Percentiles rank a stretch among this genome's conserved stretches.
phyloP scores from a whole-genome alignment of 1,140 invertebrate genomes.

The Papilio glaucus region DNA sequence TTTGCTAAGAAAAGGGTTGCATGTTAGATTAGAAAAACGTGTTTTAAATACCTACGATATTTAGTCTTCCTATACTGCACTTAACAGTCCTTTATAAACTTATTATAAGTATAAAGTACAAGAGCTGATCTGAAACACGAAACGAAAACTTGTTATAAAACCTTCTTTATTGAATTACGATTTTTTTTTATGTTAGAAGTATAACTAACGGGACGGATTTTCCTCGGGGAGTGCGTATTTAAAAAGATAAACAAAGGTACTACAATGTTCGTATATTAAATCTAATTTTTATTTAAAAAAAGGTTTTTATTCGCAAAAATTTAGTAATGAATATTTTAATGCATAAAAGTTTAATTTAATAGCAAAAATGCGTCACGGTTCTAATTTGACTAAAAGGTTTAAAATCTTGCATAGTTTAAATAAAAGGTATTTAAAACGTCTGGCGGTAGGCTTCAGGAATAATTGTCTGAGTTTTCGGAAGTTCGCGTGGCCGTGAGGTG shows the following conservation, averaged over 20 bases:
- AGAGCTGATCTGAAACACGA: too few relatives aligned
- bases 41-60: too few relatives aligned
- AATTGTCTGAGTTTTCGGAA: constrained; percentile 31
- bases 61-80: too few relatives aligned
- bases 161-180: constrained; percentile 8
- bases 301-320: neutral
- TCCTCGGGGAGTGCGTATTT: neutral
- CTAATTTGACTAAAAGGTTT: constrained; percentile 26
- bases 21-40: neutral
- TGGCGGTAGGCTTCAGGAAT: constrained; percentile 30
- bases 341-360: neutral
- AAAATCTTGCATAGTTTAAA: constrained; percentile 27
- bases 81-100: too few relatives aligned
- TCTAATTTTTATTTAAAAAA: neutral
- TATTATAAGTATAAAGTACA: too few relatives aligned
- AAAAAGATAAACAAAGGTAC: neutral
- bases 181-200: constrained; percentile 1
- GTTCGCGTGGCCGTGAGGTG: constrained; percentile 19
- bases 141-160: neutral
- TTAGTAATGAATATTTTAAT: neutral
- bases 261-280: neutral
- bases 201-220: neutral
- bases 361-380: neutral
- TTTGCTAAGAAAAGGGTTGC: neutral
- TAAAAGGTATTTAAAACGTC: constrained; percentile 19